Evolutionary conservation across 2,888 invertebrate species (phyloP).

Genomic region (Saturnia pavonia): DNA sequence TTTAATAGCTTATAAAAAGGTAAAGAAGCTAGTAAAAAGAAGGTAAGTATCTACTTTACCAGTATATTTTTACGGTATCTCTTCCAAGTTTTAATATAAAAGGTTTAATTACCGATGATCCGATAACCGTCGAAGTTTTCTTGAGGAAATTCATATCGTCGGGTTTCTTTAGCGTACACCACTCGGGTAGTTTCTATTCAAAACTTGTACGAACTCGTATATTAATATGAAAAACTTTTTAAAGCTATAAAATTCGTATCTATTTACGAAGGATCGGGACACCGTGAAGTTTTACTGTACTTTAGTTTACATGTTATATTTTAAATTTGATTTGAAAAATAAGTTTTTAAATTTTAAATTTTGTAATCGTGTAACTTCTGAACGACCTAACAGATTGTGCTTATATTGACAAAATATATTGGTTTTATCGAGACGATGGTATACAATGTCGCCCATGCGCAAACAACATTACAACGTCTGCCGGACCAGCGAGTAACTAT

Average conservation of each 20-base stretch:
- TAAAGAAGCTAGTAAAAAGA: too few species aligned
- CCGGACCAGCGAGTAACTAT: too few species aligned
- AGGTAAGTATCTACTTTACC: not conserved
- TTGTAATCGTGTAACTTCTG: too few species aligned
- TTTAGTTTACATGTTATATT: constrained; percentile 3
- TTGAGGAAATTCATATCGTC: not conserved
- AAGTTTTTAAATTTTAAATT: too few species aligned
- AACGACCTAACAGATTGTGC: too few species aligned
- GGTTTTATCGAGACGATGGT: too few species aligned
- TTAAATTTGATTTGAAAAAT: not conserved
- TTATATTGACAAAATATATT: too few species aligned
- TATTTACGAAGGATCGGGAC: constrained; percentile 22
- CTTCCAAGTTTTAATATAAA: not conserved
- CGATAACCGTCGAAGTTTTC: constrained; percentile 8
- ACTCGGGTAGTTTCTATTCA: not conserved
- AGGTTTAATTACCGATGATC: constrained; percentile 8
- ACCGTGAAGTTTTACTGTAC: not conserved
- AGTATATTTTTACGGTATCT: constrained; percentile 5
- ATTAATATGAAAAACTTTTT: constrained; percentile 33
- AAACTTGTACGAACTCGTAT: constrained; percentile 11
- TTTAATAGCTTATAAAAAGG: too few species aligned
- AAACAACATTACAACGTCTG: too few species aligned
- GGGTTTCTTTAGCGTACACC: not conserved
- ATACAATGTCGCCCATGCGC: too few species aligned
- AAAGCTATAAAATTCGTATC: constrained; percentile 20